phyloP scores from a whole-genome alignment of 2,797 vertebrate species.

The Natrix natrix region DNA sequence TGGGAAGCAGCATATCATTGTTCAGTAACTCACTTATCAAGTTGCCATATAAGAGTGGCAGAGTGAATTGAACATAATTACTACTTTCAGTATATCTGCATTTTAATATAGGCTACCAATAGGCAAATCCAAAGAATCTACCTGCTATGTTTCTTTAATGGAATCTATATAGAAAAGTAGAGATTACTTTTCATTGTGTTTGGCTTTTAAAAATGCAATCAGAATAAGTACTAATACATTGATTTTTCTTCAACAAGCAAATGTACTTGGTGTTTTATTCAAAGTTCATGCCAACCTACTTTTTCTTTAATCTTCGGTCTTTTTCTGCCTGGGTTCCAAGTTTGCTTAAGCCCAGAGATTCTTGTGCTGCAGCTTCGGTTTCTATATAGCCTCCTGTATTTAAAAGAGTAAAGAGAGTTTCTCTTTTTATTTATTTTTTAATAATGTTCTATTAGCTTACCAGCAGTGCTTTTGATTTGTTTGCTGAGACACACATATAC shows the following conservation, averaged over 20 bases:
- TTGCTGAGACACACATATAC: neutral
- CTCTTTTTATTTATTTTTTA: slow-evolving; percentile 1
- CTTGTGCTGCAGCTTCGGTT: slow-evolving; percentile 86
- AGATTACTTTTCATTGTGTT: slow-evolving; percentile 30
- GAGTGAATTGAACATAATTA: slow-evolving; percentile 54
- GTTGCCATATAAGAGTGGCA: slow-evolving; percentile 50
- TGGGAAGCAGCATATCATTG: slow-evolving; percentile 47
- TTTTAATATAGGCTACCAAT: slow-evolving; percentile 49
- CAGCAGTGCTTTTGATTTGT: neutral
- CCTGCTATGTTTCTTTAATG: neutral
- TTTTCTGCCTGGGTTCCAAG: slow-evolving; percentile 98
- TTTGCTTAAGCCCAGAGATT: slow-evolving; percentile 87
- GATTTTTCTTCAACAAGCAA: neutral
- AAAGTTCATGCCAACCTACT: slow-evolving; percentile 78
- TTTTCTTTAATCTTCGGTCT: slow-evolving; percentile 96
- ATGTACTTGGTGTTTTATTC: neutral
- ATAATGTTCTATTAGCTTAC: neutral
- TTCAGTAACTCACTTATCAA: slow-evolving; percentile 42
- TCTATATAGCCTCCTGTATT: slow-evolving; percentile 86
- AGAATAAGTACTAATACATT: neutral
- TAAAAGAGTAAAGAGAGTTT: slow-evolving; percentile 41
- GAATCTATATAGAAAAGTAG: neutral
- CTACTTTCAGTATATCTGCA: slow-evolving; percentile 50
- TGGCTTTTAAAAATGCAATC: slow-evolving; percentile 24
- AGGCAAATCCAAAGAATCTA: slow-evolving; percentile 5